Conservation (phyloP, 2,797 vertebrate genomes). For the Lagorchestes hirsutus region DNA sequence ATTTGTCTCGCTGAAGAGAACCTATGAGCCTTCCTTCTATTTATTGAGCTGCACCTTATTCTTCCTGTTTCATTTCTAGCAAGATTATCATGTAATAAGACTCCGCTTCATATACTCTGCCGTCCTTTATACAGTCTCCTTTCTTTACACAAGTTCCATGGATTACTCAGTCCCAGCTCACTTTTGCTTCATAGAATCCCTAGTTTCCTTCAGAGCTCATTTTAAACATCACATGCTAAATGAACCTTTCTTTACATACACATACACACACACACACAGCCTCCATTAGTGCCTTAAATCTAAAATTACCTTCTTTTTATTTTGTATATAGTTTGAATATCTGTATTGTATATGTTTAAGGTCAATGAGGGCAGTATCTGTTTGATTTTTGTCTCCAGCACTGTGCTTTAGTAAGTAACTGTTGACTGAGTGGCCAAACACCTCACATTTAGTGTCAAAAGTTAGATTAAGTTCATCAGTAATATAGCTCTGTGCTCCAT, state of each 20-base stretch:
- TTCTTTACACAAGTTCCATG: neutral
- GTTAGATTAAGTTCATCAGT: neutral
- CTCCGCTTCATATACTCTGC: neutral
- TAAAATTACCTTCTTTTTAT: neutral
- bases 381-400: too few species aligned
- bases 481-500: neutral
- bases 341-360: neutral
- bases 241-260: neutral
- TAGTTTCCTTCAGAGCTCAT: neutral
- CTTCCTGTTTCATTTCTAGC: neutral
- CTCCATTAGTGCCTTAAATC: neutral
- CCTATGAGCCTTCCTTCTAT: neutral
- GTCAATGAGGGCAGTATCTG: neutral
- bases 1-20: neutral
- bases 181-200: neutral
- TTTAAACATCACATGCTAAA: neutral
- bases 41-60: neutral
- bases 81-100: neutral
- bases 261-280: neutral
- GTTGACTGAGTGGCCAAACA: neutral
- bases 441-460: neutral
- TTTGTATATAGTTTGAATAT: neutral
- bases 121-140: neutral
- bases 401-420: neutral
- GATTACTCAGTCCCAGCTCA: neutral